Evolutionary conservation across 2,113 vertebrate species (phyloP).

Genomic region (Tauraco erythrolophus): DNA sequence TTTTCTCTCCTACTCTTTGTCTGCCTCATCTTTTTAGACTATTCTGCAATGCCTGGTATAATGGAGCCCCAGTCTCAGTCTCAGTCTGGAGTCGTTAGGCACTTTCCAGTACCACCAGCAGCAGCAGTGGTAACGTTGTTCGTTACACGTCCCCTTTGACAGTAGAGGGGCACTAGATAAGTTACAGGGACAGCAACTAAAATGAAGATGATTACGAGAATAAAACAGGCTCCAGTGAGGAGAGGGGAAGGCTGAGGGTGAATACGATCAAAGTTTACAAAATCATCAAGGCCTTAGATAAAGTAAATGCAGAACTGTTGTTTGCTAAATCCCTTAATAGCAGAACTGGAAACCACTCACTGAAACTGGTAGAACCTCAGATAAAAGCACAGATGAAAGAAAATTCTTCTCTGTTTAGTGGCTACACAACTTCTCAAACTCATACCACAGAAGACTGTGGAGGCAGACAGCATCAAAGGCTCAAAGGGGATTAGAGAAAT

Average conservation of each 20-base stretch:
- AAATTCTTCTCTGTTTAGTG: conserved; percentile 15
- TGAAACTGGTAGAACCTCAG: background rate
- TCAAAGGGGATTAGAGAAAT: conserved; percentile 22
- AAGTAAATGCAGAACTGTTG: background rate
- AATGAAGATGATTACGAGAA: background rate
- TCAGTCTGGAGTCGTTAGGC: background rate
- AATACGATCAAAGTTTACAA: background rate
- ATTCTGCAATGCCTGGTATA: background rate
- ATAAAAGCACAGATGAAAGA: conserved; percentile 62
- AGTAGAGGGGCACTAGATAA: background rate
- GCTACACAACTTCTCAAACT: conserved; percentile 18
- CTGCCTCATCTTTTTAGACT: background rate
- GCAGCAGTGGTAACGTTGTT: background rate
- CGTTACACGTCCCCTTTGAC: background rate
- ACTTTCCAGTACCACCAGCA: background rate
- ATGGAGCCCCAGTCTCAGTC: background rate
- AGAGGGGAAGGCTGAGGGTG: background rate
- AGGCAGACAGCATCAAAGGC: conserved; percentile 23
- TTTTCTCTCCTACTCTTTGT: background rate
- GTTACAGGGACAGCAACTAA: background rate
- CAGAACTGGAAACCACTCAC: background rate
- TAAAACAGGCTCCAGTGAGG: background rate
- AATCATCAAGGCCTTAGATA: background rate
- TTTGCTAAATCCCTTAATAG: background rate
- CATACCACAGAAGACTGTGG: conserved; percentile 32